Evolutionary conservation across 2,888 invertebrate genomes (phyloP), one percentile per base, ranked within the genome.

Genomic region (Pogonocherus hispidulus): DNA sequence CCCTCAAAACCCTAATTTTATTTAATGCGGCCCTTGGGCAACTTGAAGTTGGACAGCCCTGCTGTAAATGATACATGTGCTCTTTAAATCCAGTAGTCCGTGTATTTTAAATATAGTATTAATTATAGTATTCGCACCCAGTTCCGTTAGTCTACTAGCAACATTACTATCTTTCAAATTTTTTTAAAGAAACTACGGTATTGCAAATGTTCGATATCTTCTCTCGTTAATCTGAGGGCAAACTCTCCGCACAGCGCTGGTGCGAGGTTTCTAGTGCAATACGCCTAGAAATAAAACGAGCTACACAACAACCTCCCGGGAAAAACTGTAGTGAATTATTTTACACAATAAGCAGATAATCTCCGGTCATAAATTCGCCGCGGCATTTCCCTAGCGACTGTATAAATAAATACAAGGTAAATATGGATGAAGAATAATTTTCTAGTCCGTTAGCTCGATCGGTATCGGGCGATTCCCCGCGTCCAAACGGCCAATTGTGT

Each of bases 351-450:
- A 54, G 54, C 62, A 72, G 72, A 72, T 72, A 69, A 72, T 72
- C 72, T 72, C 44, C 57, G 37, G 59, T 66, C 63, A 72, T 72
- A 67, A 70, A 72, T 70, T 66, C 65, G 49, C 32, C 63, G 63
- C 32, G 66, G 63, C 37, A 71, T 72, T 72, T 66, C 63, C 70
- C 63, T 56, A 63, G 23, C 64, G 59, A 51, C 27, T 69, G 67
- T 65, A 62, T 65, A 66, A 56, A 62, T 65, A 66, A 56, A 70
- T 66, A 66, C 74, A 73, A 72, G 67, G 74, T 75, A 73, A 74
- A 77, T 76, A 77, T 75, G 73, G 75, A 78, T 74, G 76, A 77
- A 74, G 70, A 76, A 78, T 76, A 77, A 77, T 79, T 77, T 76
- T 77, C 76, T 74, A 74, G 66, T 73, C 74, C 73, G 76, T 76